Percentiles rank a stretch among this genome's conserved stretches.
phyloP scores from a whole-genome alignment of 2,888 invertebrate species.

The Xestia c-nigrum region DNA sequence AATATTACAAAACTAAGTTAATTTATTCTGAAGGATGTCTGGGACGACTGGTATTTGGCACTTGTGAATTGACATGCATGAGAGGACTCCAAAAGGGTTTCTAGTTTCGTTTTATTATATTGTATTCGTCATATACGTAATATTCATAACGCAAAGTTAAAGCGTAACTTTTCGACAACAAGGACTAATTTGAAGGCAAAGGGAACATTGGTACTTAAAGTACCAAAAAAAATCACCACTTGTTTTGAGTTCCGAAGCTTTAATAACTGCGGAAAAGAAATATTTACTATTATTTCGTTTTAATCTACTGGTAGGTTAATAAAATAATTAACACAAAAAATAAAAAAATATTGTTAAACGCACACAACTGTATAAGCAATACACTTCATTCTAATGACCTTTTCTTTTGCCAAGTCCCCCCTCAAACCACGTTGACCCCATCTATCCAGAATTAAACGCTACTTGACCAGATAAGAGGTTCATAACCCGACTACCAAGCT shows the following conservation, averaged over 20 bases:
- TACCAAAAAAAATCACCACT: neutral
- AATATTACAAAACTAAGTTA: conserved; percentile 34
- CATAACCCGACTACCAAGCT: conserved; percentile 37
- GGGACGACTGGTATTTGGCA: conserved; percentile 44
- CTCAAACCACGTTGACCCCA: conserved; percentile 24
- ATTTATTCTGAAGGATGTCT: conserved; percentile 58
- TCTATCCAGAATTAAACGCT: conserved; percentile 24
- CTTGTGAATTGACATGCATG: conserved; percentile 11
- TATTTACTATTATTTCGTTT: neutral
- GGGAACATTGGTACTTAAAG: neutral
- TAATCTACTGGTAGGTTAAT: neutral
- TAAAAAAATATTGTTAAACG: neutral
- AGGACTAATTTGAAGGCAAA: neutral
- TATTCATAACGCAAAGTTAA: conserved; percentile 7
- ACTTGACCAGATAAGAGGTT: conserved; percentile 47
- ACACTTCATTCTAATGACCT: conserved; percentile 1
- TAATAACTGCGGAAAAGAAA: neutral
- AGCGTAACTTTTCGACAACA: neutral
- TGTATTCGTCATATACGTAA: neutral
- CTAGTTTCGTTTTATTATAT: conserved; percentile 13
- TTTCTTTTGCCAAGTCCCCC: conserved; percentile 17
- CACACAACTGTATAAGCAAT: neutral
- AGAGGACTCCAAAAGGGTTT: conserved; percentile 17
- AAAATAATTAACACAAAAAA: neutral
- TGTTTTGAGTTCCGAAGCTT: neutral